Base-by-base conservation (phyloP, 2,797 vertebrate genomes). In the Anas flavirostris region DNA sequence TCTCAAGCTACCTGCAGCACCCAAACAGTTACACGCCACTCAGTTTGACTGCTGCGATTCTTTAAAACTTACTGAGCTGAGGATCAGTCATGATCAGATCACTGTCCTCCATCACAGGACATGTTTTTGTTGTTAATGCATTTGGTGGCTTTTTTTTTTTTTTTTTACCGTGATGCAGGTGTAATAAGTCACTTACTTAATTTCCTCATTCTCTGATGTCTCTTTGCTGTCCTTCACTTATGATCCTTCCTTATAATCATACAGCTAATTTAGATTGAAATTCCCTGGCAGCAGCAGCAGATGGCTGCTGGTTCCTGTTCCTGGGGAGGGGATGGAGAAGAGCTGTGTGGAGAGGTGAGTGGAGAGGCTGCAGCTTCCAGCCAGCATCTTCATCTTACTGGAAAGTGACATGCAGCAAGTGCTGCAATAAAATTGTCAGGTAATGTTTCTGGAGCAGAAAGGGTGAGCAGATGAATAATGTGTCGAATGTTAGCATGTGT, bases 11-110 rank as follows among this genome's bases (percentile, higher is more conserved):
- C 46, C 29, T 90, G 44, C 52, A 81, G 35, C 66, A 39, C 48
- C 35, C 12, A 2, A 16, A 16, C 31, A 46, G 77, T 43, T 55
- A 9, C 17, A 33, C 5, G 6, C 18, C 62, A 5, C 1, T 0
- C 26, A 7, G 3, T 64, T 33, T 69, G 41, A 75, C 62, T 88
- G 58, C 62, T 69, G 13, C 5, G 12, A 41, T 25, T 8, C 58
- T 16, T 64, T 67, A 74, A 25, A 86, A 35, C 43, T 67, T 35
- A 26, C 1, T 4, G 19, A 74, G 62, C 69, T 50, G 19, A 29
- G 48, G 26, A 31, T 62, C 72, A 83, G 46, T n/a, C 53, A 39
- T 33, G 6, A 9, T 18, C 52, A 55, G 28, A 55, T 31, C 90
- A 9, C 39, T 82, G 35, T 56, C 60, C 33, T 89, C 44, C 53